These are phyloP conservation scores for Theristicus caerulescens DNA, from an alignment of 2,113 vertebrate species.

Conservation along the genomic window DNA sequence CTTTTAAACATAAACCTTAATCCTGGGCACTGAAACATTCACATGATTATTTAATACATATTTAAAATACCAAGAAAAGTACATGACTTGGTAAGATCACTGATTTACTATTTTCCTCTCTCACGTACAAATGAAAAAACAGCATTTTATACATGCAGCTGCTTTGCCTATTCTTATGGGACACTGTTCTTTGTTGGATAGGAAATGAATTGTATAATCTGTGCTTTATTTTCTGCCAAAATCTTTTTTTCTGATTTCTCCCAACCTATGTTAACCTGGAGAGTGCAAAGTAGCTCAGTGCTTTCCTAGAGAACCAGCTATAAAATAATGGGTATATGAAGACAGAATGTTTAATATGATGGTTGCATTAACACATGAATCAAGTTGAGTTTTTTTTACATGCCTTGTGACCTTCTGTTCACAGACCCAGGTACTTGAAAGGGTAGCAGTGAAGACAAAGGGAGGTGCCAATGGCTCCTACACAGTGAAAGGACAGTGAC, in stretches of 20 bases:
- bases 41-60: constrained; percentile 49
- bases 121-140: rapidly evolving
- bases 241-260: neutral
- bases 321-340: neutral
- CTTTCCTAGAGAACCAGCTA: neutral
- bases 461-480: neutral
- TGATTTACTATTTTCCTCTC: neutral
- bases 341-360: neutral
- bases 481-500: neutral
- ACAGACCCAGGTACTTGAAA: neutral
- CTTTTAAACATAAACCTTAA: constrained; percentile 34
- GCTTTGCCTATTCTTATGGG: neutral
- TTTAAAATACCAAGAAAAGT: constrained; percentile 54
- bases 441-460: neutral
- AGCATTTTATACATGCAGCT: neutral
- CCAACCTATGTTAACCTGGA: neutral
- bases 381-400: neutral
- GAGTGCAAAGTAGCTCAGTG: neutral
- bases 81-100: neutral
- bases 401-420: neutral
- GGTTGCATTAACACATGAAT: neutral
- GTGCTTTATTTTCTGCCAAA: neutral
- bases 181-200: neutral
- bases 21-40: neutral
- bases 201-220: neutral